Conservation (phyloP, 2,888 invertebrate genomes). For the Callyntrura sp. region DNA sequence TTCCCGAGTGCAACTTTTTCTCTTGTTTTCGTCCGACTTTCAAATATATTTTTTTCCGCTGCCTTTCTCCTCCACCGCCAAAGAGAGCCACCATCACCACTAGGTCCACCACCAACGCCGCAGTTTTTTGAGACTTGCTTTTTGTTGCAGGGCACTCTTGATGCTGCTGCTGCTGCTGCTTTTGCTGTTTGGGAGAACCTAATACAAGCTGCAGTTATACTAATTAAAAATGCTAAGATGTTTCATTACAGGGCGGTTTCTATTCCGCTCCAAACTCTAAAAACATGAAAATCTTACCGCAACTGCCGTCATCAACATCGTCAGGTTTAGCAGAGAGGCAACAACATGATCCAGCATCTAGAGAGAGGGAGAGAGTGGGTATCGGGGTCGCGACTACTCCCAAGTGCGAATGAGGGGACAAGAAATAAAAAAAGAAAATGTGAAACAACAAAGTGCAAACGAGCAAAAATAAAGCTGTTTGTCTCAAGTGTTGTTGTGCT, state of each 20-base stretch:
- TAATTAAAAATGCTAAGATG: slow-evolving; percentile 68
- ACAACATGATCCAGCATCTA: slow-evolving; percentile 25
- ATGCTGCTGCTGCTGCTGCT: slow-evolving; percentile 13
- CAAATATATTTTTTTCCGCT: slow-evolving; percentile 29
- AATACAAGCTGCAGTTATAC: slow-evolving; percentile 58
- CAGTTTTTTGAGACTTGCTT: slow-evolving; percentile 1
- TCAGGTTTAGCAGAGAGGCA: background rate
- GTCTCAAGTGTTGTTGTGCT: background rate
- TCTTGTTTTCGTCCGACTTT: slow-evolving; percentile 27
- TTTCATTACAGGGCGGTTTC: slow-evolving; percentile 67
- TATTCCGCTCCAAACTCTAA: slow-evolving; percentile 37
- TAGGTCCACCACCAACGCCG: background rate
- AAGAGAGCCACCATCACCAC: slow-evolving; percentile 12
- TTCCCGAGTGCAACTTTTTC: slow-evolving; percentile 28
- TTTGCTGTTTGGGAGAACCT: slow-evolving; percentile 11
- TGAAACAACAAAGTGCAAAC: slow-evolving; percentile 18
- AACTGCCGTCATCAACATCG: slow-evolving; percentile 48
- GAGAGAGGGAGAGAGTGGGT: slow-evolving; percentile 33
- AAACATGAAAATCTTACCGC: slow-evolving; percentile 57
- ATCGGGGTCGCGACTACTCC: slow-evolving; percentile 43
- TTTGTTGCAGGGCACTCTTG: slow-evolving; percentile 17
- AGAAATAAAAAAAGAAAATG: slow-evolving; percentile 1
- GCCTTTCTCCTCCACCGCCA: slow-evolving; percentile 10
- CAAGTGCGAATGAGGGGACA: background rate
- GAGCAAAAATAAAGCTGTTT: slow-evolving; percentile 31